Conservation (phyloP, 92 coral and sea anemone genomes). For the Virgularia gustaviana region DNA sequence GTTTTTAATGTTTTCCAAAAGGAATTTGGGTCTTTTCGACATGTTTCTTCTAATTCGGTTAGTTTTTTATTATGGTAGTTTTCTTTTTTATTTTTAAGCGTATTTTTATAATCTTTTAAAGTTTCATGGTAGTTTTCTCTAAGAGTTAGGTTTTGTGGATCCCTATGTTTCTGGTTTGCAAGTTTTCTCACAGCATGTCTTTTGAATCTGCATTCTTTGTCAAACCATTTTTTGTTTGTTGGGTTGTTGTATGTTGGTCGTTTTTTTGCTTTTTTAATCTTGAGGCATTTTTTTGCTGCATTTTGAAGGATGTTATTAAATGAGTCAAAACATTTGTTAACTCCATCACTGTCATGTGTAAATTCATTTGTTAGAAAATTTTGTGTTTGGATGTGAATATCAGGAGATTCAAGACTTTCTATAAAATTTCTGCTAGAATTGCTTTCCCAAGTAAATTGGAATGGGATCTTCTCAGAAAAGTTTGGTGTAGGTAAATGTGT, state of each 20-base stretch:
- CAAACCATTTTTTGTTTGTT: conserved; percentile 32
- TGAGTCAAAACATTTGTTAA: conserved; percentile 14
- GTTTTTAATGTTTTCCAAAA: conserved; percentile 51
- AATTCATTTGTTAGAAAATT: conserved; percentile 12
- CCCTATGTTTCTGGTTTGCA: conserved; percentile 42
- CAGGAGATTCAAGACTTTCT: conserved; percentile 10
- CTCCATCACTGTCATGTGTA: background rate
- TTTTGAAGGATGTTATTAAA: conserved; percentile 14
- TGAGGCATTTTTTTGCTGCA: conserved; percentile 33
- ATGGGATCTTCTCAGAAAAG: conserved; percentile 9
- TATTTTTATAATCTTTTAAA: conserved; percentile 30
- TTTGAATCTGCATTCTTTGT: conserved; percentile 21
- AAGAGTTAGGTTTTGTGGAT: conserved; percentile 30
- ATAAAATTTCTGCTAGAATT: conserved; percentile 19
- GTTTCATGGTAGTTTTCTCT: conserved; percentile 37
- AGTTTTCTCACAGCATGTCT: conserved; percentile 37
- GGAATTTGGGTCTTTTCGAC: background rate
- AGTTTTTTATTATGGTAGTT: conserved; percentile 18
- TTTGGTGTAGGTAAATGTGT: background rate
- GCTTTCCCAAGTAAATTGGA: conserved; percentile 37
- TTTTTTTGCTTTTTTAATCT: conserved; percentile 22
- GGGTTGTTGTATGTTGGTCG: background rate
- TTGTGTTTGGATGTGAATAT: conserved; percentile 4
- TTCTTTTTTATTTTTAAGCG: conserved; percentile 32
- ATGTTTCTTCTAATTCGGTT: conserved; percentile 2